Base-by-base conservation (phyloP, 2,113 vertebrate species). In the Malurus cyaneus region DNA sequence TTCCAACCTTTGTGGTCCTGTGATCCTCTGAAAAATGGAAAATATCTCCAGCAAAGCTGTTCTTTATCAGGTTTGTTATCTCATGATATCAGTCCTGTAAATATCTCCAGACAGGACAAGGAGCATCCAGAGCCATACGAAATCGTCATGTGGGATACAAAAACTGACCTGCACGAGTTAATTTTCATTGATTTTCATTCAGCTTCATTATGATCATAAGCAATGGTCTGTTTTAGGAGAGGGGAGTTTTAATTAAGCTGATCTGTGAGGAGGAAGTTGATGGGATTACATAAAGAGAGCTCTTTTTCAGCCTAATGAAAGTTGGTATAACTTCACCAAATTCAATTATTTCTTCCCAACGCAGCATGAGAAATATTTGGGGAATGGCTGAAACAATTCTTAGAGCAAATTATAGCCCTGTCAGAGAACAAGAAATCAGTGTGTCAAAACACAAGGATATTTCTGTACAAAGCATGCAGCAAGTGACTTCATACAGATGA, bases 341-440 rank as follows among this genome's bases (percentile, higher is more conserved):
- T 94, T 88, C 87, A 97, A 94, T 96, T 95, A 96, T 94, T 96
- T 95, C 92, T 83, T 77, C 52, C 80, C 73, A 84, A 39, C 4
- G 12, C 87, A 53, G 47, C 57, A 47, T 70, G 77, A 96, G 92
- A 97, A 97, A 95, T 94, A 93, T 95, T 97, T 96, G 93, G 94
- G 92, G 91, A 91, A 61, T 4, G 72, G 97, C 94, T 96, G 97
- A 98, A 98, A 97, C 90, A 95, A 94, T 95, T 97, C 96, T 96
- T 97, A 93, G 94, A 97, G 91, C 95, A 98, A 98, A 98, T 97
- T 97, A 97, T 81, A 97, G 74, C 88, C 84, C 95, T 98, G 97
- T 97, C 97, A 97, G 96, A 85, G 97, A 98, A 97, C 93, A 97
- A 97, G 97, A 95, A 97, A 96, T 95, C 92, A 86, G 87, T n/a